phyloP scores from a whole-genome alignment of 2,888 invertebrate species.

The Brachypalpus laphriformis region DNA sequence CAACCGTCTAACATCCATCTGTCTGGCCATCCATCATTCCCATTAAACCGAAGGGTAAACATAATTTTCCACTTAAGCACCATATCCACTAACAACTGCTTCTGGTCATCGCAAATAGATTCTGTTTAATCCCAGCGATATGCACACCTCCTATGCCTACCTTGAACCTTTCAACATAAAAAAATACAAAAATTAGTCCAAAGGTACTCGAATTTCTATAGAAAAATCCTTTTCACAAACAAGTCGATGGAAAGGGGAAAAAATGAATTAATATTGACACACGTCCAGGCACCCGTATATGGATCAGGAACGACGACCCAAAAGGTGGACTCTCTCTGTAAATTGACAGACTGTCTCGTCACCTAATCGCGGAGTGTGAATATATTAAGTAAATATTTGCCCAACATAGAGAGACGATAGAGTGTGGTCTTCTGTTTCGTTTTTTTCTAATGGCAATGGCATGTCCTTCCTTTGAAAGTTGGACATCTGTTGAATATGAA shows the following conservation, averaged over 20 bases:
- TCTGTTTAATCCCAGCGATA: slow-evolving; percentile 12
- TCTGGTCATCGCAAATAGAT: slow-evolving; percentile 32
- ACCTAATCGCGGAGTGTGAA: slow-evolving; percentile 68
- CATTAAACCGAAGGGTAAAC: slow-evolving; percentile 33
- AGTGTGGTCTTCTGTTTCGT: not conserved
- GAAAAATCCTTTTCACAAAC: slow-evolving; percentile 62
- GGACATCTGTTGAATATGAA: slow-evolving; percentile 73
- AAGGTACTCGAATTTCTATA: not conserved
- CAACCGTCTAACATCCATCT: too few species aligned
- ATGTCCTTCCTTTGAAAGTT: slow-evolving; percentile 41
- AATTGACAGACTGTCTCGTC: slow-evolving; percentile 70
- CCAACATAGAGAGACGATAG: not conserved
- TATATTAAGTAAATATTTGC: slow-evolving; percentile 72
- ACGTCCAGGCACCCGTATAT: slow-evolving; percentile 23
- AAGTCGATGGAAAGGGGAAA: slow-evolving; percentile 27
- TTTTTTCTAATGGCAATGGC: not conserved
- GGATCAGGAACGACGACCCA: slow-evolving; percentile 1
- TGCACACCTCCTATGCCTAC: slow-evolving; percentile 20
- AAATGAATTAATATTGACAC: slow-evolving; percentile 58
- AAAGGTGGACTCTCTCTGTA: not conserved
- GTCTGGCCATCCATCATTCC: slow-evolving; percentile 24
- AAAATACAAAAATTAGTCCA: slow-evolving; percentile 3
- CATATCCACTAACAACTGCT: slow-evolving; percentile 42
- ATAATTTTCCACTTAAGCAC: slow-evolving; percentile 69
- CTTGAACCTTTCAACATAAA: not conserved